Percentiles rank a stretch among this genome's conserved stretches.
Conservation (phyloP, 2,113 vertebrate genomes). For the Chionis minor region DNA sequence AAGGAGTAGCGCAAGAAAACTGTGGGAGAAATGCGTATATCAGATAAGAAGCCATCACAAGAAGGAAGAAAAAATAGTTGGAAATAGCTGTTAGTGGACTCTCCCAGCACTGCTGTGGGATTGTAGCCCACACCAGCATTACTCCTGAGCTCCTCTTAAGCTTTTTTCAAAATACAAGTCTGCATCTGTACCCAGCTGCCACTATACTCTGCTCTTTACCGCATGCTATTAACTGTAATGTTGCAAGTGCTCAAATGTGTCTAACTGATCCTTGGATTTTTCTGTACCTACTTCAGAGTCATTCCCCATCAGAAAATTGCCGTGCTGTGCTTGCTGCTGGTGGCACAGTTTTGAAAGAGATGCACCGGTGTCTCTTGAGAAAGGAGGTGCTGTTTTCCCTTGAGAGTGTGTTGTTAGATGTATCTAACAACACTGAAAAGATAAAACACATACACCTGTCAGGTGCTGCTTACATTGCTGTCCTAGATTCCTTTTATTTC, state of each 20-base stretch:
- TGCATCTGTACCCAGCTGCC: background rate
- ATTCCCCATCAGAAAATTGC: background rate
- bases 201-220: background rate
- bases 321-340: background rate
- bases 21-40: background rate
- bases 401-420: background rate
- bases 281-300: background rate
- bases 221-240: background rate
- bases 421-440: background rate
- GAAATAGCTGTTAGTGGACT: background rate
- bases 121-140: background rate
- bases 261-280: background rate
- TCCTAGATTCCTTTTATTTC: background rate
- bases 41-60: background rate
- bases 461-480: background rate
- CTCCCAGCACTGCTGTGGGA: background rate
- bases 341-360: background rate
- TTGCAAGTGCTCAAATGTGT: background rate
- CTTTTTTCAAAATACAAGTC: background rate
- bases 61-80: background rate
- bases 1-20: background rate
- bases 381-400: background rate
- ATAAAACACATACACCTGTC: background rate
- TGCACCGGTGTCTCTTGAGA: background rate
- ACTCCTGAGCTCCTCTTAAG: background rate